Conservation (phyloP, 2,888 invertebrate species). For the Hydropsyche betteni region DNA sequence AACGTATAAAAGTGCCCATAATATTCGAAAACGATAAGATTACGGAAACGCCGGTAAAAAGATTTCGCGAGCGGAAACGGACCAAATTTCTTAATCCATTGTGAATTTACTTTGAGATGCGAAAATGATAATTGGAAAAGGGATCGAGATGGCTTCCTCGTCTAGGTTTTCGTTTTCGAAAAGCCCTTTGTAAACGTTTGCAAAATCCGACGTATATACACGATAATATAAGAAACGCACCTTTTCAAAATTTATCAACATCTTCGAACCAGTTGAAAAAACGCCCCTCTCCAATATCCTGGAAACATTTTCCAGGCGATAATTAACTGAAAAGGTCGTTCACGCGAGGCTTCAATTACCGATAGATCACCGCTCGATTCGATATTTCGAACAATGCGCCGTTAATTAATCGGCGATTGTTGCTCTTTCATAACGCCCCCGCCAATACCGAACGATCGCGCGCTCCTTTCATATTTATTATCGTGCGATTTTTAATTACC, state of each 20-base stretch:
- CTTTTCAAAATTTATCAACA: background rate
- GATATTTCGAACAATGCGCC: background rate
- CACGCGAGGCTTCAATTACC: conserved; percentile 17
- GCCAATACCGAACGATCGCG: too few species aligned
- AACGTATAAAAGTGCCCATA: background rate
- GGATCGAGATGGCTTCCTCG: conserved; percentile 43
- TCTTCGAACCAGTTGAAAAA: too few species aligned
- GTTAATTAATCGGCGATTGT: too few species aligned
- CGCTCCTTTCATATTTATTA: too few species aligned
- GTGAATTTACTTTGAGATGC: conserved; percentile 45
- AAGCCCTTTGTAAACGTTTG: conserved; percentile 38
- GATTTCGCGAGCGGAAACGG: background rate
- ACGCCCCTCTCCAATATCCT: background rate
- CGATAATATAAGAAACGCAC: too few species aligned
- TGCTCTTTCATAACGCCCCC: too few species aligned
- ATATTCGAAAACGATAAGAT: background rate
- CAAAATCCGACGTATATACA: background rate
- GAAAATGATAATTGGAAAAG: conserved; percentile 50
- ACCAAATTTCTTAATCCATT: conserved; percentile 44
- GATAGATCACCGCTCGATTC: background rate
- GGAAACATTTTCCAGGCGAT: background rate
- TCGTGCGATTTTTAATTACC: too few species aligned
- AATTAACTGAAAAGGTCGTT: background rate
- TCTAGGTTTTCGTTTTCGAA: conserved; percentile 36
- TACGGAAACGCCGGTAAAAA: too few species aligned